These are phyloP conservation scores for Deroptyus accipitrinus DNA, from an alignment of 2,113 vertebrate species.

Conservation along the genomic window DNA sequence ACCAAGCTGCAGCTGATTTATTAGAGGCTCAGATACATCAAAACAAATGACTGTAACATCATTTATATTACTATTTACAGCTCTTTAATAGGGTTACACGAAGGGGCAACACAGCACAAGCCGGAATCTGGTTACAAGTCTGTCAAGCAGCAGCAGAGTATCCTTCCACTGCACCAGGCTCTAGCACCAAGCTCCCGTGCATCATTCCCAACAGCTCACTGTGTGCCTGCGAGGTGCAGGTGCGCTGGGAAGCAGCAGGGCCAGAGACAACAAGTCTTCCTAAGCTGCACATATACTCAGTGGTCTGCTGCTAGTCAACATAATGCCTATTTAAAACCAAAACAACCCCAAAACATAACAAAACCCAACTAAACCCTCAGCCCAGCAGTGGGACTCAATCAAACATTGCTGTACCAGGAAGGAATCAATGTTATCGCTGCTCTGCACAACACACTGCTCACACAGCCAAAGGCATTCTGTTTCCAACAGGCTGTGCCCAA, in stretches of 20 bases:
- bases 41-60: conserved; percentile 83
- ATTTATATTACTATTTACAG: conserved; percentile 81
- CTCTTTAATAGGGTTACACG: conserved; percentile 75
- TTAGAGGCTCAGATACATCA: conserved; percentile 79
- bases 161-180: not conserved
- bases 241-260: not conserved
- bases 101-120: conserved; percentile 69
- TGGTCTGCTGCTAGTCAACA: not conserved
- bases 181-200: not conserved
- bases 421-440: not conserved
- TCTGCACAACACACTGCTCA: not conserved
- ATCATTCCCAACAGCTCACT: not conserved
- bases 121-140: conserved; percentile 51
- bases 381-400: not conserved
- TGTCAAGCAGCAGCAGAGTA: conserved; percentile 32
- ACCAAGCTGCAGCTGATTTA: conserved; percentile 79
- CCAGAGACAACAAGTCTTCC: not conserved
- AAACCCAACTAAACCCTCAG: not conserved
- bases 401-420: not conserved
- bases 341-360: not conserved
- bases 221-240: not conserved
- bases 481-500: not conserved
- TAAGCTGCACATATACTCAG: not conserved
- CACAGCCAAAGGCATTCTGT: not conserved
- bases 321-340: not conserved